These are phyloP conservation scores for Diabrotica virgifera DNA, from an alignment of 1,140 invertebrate species.

Conservation along the genomic window DNA sequence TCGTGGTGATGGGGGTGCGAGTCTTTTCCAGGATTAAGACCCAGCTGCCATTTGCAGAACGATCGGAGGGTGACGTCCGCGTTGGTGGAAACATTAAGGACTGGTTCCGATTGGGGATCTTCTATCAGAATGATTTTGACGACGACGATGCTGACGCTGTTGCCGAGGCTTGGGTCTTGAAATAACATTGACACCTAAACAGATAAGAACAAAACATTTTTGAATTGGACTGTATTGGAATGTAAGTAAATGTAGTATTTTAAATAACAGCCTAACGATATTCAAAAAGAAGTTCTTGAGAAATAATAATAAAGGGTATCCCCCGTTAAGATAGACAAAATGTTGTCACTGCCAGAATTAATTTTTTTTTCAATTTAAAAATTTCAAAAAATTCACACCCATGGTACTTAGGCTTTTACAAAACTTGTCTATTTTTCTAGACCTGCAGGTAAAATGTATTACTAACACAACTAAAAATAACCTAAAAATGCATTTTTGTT, in stretches of 20 bases:
- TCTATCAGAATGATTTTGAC: slow-evolving; percentile 79
- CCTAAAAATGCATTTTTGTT: too few relatives aligned
- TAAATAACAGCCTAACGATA: neutral
- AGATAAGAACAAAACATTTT: neutral
- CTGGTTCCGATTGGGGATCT: slow-evolving; percentile 62
- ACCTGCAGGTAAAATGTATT: too few relatives aligned
- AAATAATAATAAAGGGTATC: neutral
- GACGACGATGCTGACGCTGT: slow-evolving; percentile 84
- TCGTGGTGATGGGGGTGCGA: slow-evolving; percentile 88
- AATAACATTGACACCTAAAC: slow-evolving; percentile 75
- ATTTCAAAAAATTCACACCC: too few relatives aligned
- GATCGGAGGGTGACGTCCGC: slow-evolving; percentile 78
- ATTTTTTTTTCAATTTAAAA: too few relatives aligned
- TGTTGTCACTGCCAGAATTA: too few relatives aligned
- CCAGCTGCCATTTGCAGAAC: slow-evolving; percentile 86
- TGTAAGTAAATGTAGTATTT: neutral
- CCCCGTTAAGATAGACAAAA: too few relatives aligned
- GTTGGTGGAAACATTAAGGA: slow-evolving; percentile 73
- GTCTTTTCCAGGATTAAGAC: slow-evolving; percentile 73
- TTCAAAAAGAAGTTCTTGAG: neutral
- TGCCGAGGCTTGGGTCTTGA: slow-evolving; percentile 84
- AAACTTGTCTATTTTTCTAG: too few relatives aligned
- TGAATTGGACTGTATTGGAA: neutral
- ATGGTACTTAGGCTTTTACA: too few relatives aligned
- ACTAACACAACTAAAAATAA: too few relatives aligned